These are phyloP conservation scores for Hemicrepidius hirtus DNA, from an alignment of 2,888 invertebrate genomes.

Conservation along the genomic window DNA sequence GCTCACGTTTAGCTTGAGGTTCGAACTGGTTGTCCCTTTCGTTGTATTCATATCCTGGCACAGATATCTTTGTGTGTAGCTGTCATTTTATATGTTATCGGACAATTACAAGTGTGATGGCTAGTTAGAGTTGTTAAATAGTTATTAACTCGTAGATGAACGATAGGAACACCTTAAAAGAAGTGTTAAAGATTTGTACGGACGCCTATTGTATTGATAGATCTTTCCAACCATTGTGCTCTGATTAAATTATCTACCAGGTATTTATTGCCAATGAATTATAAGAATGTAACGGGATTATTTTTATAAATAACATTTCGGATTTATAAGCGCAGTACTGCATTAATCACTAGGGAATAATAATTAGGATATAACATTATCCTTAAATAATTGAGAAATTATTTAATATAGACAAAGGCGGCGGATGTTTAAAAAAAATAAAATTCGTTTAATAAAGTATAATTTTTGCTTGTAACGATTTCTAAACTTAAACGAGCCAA, in stretches of 20 bases:
- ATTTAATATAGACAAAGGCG: too few species aligned
- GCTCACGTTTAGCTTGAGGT: constrained; percentile 26
- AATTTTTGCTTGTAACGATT: constrained; percentile 25
- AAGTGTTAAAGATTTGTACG: constrained; percentile 44
- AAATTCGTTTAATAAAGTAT: neutral
- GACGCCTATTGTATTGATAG: constrained; percentile 36
- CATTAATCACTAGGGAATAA: neutral
- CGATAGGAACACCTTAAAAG: constrained; percentile 57
- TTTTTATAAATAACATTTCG: constrained; percentile 23
- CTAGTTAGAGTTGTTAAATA: constrained; percentile 71
- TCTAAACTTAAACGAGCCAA: constrained; percentile 36
- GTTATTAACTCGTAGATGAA: constrained; percentile 67
- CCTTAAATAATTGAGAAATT: too few species aligned
- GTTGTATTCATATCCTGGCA: constrained; percentile 65
- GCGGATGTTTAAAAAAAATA: neutral
- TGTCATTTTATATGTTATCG: constrained; percentile 71
- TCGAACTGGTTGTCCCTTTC: constrained; percentile 11
- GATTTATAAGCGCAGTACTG: neutral
- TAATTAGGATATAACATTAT: too few species aligned
- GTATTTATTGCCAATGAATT: constrained; percentile 30
- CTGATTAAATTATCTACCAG: constrained; percentile 44
- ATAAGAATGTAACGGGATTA: constrained; percentile 24
- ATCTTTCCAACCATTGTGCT: constrained; percentile 41
- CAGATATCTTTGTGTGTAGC: constrained; percentile 69
- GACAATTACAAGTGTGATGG: constrained; percentile 70